These are phyloP conservation scores for Molossus molossus DNA, from an alignment of 2,797 vertebrate species.

Conservation along the genomic window DNA sequence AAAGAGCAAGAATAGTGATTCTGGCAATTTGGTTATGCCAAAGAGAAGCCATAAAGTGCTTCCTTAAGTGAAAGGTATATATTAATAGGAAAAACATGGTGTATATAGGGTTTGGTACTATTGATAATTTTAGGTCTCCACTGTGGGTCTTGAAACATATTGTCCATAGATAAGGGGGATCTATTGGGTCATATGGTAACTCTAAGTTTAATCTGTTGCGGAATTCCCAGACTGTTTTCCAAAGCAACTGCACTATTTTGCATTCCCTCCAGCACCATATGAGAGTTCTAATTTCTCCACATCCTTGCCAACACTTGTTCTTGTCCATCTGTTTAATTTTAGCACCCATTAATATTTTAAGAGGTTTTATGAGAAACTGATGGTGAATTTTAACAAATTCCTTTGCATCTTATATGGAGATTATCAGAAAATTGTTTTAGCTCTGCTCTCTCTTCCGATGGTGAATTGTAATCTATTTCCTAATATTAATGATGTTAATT, in stretches of 20 bases:
- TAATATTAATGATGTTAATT: slow-evolving; percentile 41
- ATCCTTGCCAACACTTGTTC: slow-evolving; percentile 2
- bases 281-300: neutral
- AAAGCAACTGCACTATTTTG: slow-evolving; percentile 29
- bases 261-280: neutral
- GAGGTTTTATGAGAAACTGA: neutral
- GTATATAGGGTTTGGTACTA: neutral
- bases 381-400: slow-evolving; percentile 37
- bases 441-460: neutral
- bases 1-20: neutral
- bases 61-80: neutral
- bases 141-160: neutral
- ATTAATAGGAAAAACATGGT: neutral
- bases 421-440: neutral
- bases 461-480: slow-evolving; percentile 29
- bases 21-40: neutral
- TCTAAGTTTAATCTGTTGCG: slow-evolving; percentile 13
- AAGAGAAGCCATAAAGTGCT: neutral
- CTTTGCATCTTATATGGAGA: neutral
- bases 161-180: no score
- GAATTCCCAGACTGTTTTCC: slow-evolving; percentile 9
- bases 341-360: slow-evolving; percentile 8
- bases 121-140: neutral
- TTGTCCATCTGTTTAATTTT: slow-evolving; percentile 28
- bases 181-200: neutral